These are phyloP conservation scores for Norana najaformis DNA, from an alignment of 2,888 invertebrate species.

Conservation along the genomic window DNA sequence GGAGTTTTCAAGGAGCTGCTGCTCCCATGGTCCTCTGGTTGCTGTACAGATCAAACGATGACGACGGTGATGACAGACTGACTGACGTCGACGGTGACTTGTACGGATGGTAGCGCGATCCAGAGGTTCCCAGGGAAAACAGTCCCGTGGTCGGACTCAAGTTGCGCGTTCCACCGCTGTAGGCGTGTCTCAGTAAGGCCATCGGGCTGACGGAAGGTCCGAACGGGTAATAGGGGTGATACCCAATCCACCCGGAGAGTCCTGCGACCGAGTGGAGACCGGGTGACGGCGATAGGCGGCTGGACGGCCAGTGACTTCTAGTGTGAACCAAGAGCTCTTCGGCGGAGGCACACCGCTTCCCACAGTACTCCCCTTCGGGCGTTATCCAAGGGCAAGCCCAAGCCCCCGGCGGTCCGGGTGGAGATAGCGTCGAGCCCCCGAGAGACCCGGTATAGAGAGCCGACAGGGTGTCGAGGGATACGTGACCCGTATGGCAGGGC, in stretches of 20 bases:
- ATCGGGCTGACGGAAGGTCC: neutral
- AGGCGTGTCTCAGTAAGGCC: constrained; percentile 9
- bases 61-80: neutral
- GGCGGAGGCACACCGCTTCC: neutral
- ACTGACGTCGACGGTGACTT: constrained; percentile 8
- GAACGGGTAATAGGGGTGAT: constrained; percentile 16
- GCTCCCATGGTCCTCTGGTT: constrained; percentile 18
- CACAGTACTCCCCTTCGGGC: constrained; percentile 8
- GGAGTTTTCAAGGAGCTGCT: neutral
- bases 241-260: neutral
- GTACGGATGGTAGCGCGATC: constrained; percentile 8
- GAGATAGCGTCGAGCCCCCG: neutral
- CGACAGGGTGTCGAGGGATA: neutral
- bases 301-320: constrained; percentile 19
- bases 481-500: neutral
- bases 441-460: constrained; percentile 1
- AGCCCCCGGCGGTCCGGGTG: neutral
- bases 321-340: constrained; percentile 23
- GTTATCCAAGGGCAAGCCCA: constrained; percentile 2
- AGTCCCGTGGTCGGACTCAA: neutral
- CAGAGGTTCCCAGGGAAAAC: neutral
- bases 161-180: neutral
- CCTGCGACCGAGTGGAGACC: neutral
- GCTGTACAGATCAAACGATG: neutral
- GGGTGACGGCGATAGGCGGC: neutral